These are phyloP conservation scores for Aphelinus certus DNA, from an alignment of 1,140 invertebrate species.

Conservation along the genomic window DNA sequence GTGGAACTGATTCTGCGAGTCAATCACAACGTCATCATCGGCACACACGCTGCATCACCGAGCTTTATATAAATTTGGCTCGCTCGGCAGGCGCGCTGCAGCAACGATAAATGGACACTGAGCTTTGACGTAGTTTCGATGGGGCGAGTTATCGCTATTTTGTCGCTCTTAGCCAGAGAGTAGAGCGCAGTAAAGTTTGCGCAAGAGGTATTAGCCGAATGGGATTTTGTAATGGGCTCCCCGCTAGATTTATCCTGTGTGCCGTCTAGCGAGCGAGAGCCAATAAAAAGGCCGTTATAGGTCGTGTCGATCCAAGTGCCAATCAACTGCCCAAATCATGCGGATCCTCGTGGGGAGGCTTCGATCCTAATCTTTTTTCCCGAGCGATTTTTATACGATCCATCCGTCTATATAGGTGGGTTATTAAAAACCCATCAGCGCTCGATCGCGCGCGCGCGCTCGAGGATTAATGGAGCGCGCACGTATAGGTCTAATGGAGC, in stretches of 20 bases:
- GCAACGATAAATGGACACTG: not conserved
- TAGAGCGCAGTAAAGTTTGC: no score
- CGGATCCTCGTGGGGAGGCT: not conserved
- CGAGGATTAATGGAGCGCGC: no score
- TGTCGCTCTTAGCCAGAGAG: not conserved
- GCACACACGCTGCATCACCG: no score
- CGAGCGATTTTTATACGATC: not conserved
- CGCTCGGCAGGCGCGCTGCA: no score
- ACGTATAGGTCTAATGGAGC: not conserved
- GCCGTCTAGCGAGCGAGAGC: not conserved
- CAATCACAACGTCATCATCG: no score
- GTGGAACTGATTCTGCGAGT: no score
- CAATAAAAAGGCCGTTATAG: conserved; percentile 7
- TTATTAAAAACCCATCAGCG: conserved; percentile 29
- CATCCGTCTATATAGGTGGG: not conserved
- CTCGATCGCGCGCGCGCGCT: conserved; percentile 9
- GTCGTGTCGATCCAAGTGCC: not conserved
- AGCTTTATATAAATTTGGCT: no score
- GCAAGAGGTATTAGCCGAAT: not conserved
- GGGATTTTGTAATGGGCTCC: conserved; percentile 4
- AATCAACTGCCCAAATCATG: conserved; percentile 27
- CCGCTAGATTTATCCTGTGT: conserved; percentile 4
- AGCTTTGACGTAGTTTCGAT: conserved; percentile 22
- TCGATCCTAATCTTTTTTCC: not conserved
- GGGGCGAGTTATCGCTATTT: conserved; percentile 33